Evolutionary conservation across 1,140 invertebrate species (phyloP), one percentile per base, ranked within the genome.

Genomic region (Pissodes strobi): DNA sequence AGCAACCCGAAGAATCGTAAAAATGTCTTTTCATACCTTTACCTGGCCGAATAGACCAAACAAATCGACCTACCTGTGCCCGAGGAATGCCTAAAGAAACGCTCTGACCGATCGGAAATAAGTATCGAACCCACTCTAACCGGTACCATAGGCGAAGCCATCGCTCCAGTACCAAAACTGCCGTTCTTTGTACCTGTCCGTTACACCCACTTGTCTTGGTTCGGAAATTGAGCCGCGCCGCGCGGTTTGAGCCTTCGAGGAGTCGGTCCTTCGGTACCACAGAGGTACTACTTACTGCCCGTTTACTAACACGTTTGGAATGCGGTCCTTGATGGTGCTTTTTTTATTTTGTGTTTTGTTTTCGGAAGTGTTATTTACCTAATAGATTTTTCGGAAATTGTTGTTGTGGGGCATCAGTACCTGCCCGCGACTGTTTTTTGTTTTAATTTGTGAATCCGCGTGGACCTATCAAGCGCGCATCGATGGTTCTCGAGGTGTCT

Each of bases 201-300:
- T 51, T 64, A 73, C 72, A 73, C 72, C 72, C 72, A 73, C 70
- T 73, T 73, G 68, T 73, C 66, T 69, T 66, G 58, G 63, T 25
- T 58, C 51, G 46, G 51, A 52, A 56, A 64, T 45, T 21, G 23
- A 30, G 52, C 48, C 53, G 53, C 23, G 41, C 17, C n/a, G n/a
- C n/a, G n/a, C n/a, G n/a, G 9, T 46, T 57, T 41, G 61, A 46
- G 37, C 43, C 49, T 60, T 57, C 43, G 38, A 3, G 39, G 18
- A 52, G 38, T 68, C 51, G 45, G 60, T 63, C 64, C 45, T 38
- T 52, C 30, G 43, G 39, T 38, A 3, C 25, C 15, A 34, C 6
- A 34, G 30, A 34, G n/a, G 52, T 56, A 41, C 52, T 51, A 46
- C 15, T 15, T 23, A 34, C 38, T 27, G 23, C 37, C 25, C 41